These are phyloP conservation scores for Epinephelus cyanopodus DNA, from an alignment of 2,113 vertebrate genomes.

Conservation along the genomic window DNA sequence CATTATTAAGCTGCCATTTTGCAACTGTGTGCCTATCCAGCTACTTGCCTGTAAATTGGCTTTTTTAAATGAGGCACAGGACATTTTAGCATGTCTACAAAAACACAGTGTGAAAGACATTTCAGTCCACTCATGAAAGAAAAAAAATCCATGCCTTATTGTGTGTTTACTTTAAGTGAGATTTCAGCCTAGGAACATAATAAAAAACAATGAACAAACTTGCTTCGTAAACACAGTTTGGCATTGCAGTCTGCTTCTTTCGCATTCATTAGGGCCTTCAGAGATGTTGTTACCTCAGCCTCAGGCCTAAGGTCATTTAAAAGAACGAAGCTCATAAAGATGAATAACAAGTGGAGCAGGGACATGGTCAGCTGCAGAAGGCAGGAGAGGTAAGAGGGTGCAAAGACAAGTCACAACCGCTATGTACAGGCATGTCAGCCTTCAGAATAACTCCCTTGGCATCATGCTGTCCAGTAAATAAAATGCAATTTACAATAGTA, in stretches of 20 bases:
- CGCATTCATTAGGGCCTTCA: neutral
- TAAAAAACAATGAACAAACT: neutral
- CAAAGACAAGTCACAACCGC: conserved; percentile 2
- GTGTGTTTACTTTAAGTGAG: neutral
- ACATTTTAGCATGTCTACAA: neutral
- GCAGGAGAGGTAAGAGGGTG: conserved; percentile 7
- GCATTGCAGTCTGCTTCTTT: neutral
- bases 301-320: neutral
- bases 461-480: neutral
- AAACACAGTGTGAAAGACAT: no score
- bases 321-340: conserved; percentile 15
- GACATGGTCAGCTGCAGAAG: neutral
- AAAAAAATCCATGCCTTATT: neutral
- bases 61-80: neutral
- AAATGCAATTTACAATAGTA: neutral
- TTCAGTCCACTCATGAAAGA: neutral
- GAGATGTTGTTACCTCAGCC: neutral
- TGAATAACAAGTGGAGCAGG: conserved; percentile 22
- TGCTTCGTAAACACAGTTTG: neutral
- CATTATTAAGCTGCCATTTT: neutral
- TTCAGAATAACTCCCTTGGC: neutral
- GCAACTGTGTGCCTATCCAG: neutral
- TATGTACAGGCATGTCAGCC: no score
- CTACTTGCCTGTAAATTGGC: neutral
- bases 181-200: neutral